These are phyloP conservation scores for Choristoneura fumiferana DNA, from an alignment of 1,140 invertebrate species.

Conservation along the genomic window DNA sequence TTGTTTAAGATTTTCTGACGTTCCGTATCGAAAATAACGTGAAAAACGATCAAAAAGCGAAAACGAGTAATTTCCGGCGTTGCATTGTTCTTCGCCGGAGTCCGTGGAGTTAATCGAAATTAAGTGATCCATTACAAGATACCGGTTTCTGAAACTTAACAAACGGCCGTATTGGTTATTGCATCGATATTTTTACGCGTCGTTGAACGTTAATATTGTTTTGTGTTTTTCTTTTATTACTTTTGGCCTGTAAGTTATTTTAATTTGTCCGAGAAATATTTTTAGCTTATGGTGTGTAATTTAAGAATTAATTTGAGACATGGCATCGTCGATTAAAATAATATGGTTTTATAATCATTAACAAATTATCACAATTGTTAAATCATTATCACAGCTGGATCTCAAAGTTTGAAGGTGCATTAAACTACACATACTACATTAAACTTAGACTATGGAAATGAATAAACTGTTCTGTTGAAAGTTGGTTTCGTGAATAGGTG, in stretches of 20 bases:
- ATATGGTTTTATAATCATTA: too few relatives aligned
- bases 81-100: constrained; percentile 58
- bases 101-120: constrained; percentile 64
- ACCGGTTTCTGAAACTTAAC: constrained; percentile 50
- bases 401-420: too few relatives aligned
- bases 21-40: constrained; percentile 51
- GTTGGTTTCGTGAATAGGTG: constrained; percentile 41
- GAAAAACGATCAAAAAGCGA: constrained; percentile 64
- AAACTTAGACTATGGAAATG: constrained; percentile 30
- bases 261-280: too few relatives aligned
- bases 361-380: too few relatives aligned
- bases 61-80: constrained; percentile 70
- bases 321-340: too few relatives aligned
- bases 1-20: constrained; percentile 44
- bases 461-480: constrained; percentile 39
- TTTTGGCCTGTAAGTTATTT: too few relatives aligned
- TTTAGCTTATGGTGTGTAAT: background rate
- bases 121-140: constrained; percentile 74
- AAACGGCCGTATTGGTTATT: constrained; percentile 58
- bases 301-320: too few relatives aligned
- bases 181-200: constrained; percentile 55
- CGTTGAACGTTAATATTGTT: constrained; percentile 38
- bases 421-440: too few relatives aligned
- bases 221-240: constrained; percentile 23
- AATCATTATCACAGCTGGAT: too few relatives aligned